Evolutionary conservation across 1,140 invertebrate genomes (phyloP), one percentile per base, ranked within the genome.

Genomic region (Danaus plexippus): DNA sequence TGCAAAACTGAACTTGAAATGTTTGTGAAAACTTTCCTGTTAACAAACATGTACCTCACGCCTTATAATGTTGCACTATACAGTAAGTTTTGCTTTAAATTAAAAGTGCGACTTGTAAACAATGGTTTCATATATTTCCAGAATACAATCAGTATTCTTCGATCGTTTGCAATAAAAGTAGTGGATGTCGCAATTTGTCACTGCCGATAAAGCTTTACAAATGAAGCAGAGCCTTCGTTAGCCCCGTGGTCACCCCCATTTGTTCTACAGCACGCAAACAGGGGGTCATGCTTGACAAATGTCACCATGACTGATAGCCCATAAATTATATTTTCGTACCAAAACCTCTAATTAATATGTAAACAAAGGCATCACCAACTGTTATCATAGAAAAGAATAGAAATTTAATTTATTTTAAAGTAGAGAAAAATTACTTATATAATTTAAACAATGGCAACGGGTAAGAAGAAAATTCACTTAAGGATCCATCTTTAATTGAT

Each of bases 401-500:
- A 41, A 42, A 51, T 51, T 51, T 51, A 42, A 32, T 32, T 32
- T 32, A 32, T 32, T 32, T 32, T 32, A 32, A 32, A 32, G 22
- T 32, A 3, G 22, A 4, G 22, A 32, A 32, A 32, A 32, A 32
- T 32, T 32, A 6, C 22, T 32, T 32, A 2, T 32, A 8, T 32
- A 2, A 32, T 32, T 32, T 32, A 32, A 73, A 75, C 70, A 75
- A 73, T 75, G 75, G 58, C 52, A 66, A 76, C 66, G 64, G 58
- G 70, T 67, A 77, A 63, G 78, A 80, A 83, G 79, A 84, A 83
- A 81, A 80, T 85, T 75, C 73, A 79, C 73, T 70, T 56, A 63
- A 64, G 73, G 71, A 71, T 77, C 65, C 75, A 70, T 77, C 76
- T 79, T 85, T 87, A 87, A 87, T 87, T 87, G 84, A 87, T 85